These are phyloP conservation scores for Pardalotus punctatus DNA, from an alignment of 2,113 vertebrate species.

Conservation along the genomic window DNA sequence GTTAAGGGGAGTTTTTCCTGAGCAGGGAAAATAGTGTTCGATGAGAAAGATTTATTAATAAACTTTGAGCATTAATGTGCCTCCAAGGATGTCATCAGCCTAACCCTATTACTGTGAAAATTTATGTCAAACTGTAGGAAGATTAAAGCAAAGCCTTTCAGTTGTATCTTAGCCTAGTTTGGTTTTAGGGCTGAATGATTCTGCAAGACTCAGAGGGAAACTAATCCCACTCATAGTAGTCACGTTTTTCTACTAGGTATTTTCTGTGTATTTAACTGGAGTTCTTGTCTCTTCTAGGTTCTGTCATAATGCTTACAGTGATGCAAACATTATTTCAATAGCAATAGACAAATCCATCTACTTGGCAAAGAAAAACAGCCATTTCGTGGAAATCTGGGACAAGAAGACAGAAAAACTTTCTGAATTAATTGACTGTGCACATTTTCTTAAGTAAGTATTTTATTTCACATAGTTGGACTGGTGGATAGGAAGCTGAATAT, in stretches of 20 bases:
- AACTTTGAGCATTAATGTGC: neutral
- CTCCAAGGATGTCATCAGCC: neutral
- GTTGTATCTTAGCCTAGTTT: neutral
- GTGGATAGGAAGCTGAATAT: neutral
- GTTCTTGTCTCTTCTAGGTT: conserved; percentile 68
- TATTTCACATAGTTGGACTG: neutral
- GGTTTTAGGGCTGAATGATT: neutral
- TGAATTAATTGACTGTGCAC: conserved; percentile 86
- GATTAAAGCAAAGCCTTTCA: neutral
- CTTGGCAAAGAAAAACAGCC: conserved; percentile 86
- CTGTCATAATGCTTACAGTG: conserved; percentile 72
- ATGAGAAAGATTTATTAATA: neutral
- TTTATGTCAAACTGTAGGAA: neutral
- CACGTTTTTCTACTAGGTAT: neutral
- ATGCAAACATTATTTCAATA: conserved; percentile 86
- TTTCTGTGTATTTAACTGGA: neutral
- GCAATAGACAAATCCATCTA: conserved; percentile 88
- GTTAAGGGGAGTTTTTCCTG: neutral
- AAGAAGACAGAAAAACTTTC: conserved; percentile 87
- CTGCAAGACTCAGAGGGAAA: neutral
- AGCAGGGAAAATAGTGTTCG: neutral
- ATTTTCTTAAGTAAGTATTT: conserved; percentile 82
- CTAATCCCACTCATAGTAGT: neutral
- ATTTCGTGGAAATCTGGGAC: conserved; percentile 92
- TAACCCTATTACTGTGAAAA: neutral